Conservation (phyloP, 2,113 vertebrate genomes). For the Cyphomyrus discorhynchus region DNA sequence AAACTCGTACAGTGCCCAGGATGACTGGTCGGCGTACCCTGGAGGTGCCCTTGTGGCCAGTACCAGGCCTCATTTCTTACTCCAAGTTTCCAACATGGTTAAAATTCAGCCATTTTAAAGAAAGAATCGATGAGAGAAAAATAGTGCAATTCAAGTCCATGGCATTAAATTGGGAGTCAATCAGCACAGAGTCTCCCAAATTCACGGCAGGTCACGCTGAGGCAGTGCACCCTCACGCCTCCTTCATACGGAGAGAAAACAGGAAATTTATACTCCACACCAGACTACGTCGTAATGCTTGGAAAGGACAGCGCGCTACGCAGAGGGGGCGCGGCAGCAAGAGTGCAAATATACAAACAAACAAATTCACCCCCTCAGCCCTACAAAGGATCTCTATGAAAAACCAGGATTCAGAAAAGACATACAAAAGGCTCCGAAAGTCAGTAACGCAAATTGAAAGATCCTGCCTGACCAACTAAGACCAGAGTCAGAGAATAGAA, state of each 20-base stretch:
- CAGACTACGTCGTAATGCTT: background rate
- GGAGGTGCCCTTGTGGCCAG: background rate
- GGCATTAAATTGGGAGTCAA: background rate
- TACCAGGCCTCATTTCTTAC: background rate
- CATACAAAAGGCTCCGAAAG: constrained; percentile 34
- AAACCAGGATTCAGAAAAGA: constrained; percentile 9
- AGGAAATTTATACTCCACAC: background rate
- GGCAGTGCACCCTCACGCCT: background rate
- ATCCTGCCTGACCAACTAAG: constrained; percentile 12
- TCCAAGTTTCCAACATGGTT: background rate
- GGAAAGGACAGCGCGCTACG: background rate
- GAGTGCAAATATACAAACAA: constrained; percentile 10
- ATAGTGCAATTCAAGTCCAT: background rate
- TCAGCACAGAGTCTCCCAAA: background rate
- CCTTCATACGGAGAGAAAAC: background rate
- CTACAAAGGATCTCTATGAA: background rate
- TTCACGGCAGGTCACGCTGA: background rate
- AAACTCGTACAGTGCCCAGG: constrained; percentile 27
- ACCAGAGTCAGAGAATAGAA: background rate
- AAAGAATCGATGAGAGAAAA: background rate
- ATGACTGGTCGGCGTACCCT: background rate
- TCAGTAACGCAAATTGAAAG: constrained; percentile 27
- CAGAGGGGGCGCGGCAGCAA: background rate
- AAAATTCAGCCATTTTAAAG: background rate
- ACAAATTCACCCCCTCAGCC: background rate